These are phyloP conservation scores for Euthynnus affinis DNA, from an alignment of 2,797 vertebrate genomes.

Conservation along the genomic window DNA sequence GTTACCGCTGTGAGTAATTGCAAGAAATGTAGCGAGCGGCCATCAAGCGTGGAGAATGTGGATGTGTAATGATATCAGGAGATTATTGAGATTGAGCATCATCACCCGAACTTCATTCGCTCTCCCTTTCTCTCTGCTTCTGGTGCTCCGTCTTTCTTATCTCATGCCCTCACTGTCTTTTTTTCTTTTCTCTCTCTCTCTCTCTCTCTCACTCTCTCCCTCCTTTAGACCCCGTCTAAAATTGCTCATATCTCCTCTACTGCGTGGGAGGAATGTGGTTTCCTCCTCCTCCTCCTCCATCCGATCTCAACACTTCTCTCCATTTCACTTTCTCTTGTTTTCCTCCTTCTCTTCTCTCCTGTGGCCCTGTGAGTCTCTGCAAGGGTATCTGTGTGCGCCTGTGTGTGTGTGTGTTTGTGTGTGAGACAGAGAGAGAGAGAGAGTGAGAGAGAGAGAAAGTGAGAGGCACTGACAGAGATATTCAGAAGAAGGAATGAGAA, in stretches of 20 bases:
- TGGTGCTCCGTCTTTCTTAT: neutral
- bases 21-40: conserved; percentile 46
- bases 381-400: conserved; percentile 20
- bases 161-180: neutral
- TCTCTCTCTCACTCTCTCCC: conserved; percentile 22
- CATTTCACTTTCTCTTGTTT: conserved; percentile 37
- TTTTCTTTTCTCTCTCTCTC: neutral
- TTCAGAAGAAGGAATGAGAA: conserved; percentile 39
- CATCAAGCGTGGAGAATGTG: conserved; percentile 51
- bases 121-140: conserved; percentile 7
- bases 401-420: conserved; percentile 27
- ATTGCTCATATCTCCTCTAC: conserved; percentile 58
- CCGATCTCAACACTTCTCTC: conserved; percentile 33
- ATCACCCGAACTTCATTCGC: conserved; percentile 44
- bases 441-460: conserved; percentile 6
- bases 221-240: conserved; percentile 50
- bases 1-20: conserved; percentile 61
- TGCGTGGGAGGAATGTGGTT: conserved; percentile 63
- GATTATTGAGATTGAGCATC: conserved; percentile 67
- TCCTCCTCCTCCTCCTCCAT: conserved; percentile 33
- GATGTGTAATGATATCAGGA: conserved; percentile 61
- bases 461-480: conserved; percentile 24
- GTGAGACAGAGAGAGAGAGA: conserved; percentile 14
- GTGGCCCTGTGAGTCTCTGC: conserved; percentile 45
- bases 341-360: conserved; percentile 42